Evolutionary conservation across 2,113 vertebrate genomes (phyloP).

Genomic region (Pyrgilauda ruficollis): DNA sequence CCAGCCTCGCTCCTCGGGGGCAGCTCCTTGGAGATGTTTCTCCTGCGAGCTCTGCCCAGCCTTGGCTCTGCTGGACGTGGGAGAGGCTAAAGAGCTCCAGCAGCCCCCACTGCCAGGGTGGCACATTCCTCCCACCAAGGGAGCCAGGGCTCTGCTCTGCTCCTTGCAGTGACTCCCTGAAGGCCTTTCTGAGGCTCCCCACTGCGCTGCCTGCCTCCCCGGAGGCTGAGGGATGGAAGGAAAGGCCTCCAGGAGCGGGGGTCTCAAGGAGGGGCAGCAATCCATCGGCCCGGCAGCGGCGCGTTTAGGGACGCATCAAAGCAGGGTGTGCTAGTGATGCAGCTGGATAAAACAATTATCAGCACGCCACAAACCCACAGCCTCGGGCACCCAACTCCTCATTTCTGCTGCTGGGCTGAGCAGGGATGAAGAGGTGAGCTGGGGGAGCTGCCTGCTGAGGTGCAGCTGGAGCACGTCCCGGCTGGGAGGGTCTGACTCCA

Average conservation of each 20-base stretch:
- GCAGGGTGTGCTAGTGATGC: background rate
- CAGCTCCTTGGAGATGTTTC: rapidly evolving
- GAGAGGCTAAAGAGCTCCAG: background rate
- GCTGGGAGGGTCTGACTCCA: rapidly evolving
- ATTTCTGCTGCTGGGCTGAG: background rate
- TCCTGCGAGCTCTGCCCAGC: background rate
- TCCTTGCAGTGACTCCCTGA: background rate
- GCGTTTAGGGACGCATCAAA: background rate
- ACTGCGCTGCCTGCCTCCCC: background rate
- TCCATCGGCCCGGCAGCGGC: rapidly evolving
- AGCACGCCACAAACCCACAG: rapidly evolving
- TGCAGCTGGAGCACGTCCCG: background rate
- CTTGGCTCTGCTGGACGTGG: background rate
- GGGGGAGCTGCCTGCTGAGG: background rate
- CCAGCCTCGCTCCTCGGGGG: background rate
- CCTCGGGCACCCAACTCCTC: background rate
- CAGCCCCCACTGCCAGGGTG: background rate
- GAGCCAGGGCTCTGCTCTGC: background rate
- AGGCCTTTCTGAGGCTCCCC: background rate
- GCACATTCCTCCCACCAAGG: background rate
- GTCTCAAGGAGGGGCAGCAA: background rate
- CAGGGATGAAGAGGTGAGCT: background rate
- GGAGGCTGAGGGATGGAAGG: background rate
- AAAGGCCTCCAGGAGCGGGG: background rate
- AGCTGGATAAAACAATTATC: background rate